Conservation (phyloP, 2,888 invertebrate species). For the Tachina grossa region DNA sequence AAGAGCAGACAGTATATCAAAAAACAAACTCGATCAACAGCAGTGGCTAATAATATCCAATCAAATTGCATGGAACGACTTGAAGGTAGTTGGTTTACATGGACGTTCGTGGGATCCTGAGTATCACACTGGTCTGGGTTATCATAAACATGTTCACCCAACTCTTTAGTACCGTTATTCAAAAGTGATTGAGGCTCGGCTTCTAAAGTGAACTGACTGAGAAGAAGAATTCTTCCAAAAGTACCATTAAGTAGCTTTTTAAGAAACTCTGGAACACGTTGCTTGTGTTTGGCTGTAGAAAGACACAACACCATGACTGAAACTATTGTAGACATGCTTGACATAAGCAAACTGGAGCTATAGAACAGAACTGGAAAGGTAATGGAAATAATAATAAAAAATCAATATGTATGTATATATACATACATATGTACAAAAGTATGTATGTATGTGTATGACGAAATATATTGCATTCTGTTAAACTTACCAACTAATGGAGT, state of each 20-base stretch:
- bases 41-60: slow-evolving; percentile 86
- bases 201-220: slow-evolving; percentile 79
- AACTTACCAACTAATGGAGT: slow-evolving; percentile 83
- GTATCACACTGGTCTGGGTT: slow-evolving; percentile 70
- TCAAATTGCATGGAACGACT: slow-evolving; percentile 84
- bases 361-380: slow-evolving; percentile 84
- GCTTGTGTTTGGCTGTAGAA: slow-evolving; percentile 82
- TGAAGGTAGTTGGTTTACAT: slow-evolving; percentile 74
- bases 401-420: neutral
- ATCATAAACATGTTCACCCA: slow-evolving; percentile 77
- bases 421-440: neutral
- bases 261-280: slow-evolving; percentile 82
- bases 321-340: slow-evolving; percentile 84
- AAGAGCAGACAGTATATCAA: slow-evolving; percentile 85
- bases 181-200: slow-evolving; percentile 73
- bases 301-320: slow-evolving; percentile 85
- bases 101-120: slow-evolving; percentile 74
- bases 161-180: slow-evolving; percentile 76
- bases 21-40: slow-evolving; percentile 86
- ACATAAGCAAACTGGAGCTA: slow-evolving; percentile 83
- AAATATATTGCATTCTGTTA: neutral
- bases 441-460: neutral
- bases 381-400: neutral
- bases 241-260: slow-evolving; percentile 79
- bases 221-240: slow-evolving; percentile 76